A percentile compares a stretch with the other conserved stretches of the same genome.
Evolutionary conservation across 1,140 invertebrate genomes (phyloP).

Genomic region (Hestina assimilis): DNA sequence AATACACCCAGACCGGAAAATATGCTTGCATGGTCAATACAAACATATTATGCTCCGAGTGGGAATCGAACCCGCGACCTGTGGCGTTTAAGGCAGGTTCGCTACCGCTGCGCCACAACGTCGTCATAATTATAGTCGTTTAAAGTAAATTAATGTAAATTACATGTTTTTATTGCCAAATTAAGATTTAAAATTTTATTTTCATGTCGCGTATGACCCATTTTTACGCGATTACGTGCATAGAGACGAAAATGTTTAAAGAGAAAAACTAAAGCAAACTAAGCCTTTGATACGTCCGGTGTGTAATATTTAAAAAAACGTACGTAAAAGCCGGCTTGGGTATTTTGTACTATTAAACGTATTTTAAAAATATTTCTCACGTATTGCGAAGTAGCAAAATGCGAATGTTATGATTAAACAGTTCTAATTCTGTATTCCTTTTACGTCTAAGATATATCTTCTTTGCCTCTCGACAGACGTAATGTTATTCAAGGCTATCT

Average conservation of each 20-base stretch:
- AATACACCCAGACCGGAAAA: too few relatives aligned
- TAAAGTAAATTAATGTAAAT: too few relatives aligned
- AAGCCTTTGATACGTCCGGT: conserved; percentile 18
- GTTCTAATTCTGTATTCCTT: conserved; percentile 22
- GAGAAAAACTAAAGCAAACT: conserved; percentile 18
- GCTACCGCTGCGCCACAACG: too few relatives aligned
- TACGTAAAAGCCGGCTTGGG: conserved; percentile 9
- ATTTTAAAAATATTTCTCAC: conserved; percentile 19
- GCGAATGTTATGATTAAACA: conserved; percentile 13
- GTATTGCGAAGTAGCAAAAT: not conserved
- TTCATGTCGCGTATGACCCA: conserved; percentile 1
- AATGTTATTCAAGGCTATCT: conserved; percentile 14
- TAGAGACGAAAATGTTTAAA: conserved; percentile 16
- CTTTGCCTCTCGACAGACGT: conserved; percentile 9
- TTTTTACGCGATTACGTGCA: conserved; percentile 17
- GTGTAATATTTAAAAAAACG: conserved; percentile 11
- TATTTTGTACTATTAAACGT: conserved; percentile 17
- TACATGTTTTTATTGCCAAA: not conserved
- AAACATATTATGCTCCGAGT: too few relatives aligned
- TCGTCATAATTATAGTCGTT: too few relatives aligned
- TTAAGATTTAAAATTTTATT: not conserved
- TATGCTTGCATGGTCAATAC: too few relatives aligned
- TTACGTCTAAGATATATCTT: conserved; percentile 5
- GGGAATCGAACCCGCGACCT: too few relatives aligned
- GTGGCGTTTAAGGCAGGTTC: too few relatives aligned